Evolutionary conservation across 2,888 invertebrate genomes (phyloP).

Genomic region (Elysia crispata): DNA sequence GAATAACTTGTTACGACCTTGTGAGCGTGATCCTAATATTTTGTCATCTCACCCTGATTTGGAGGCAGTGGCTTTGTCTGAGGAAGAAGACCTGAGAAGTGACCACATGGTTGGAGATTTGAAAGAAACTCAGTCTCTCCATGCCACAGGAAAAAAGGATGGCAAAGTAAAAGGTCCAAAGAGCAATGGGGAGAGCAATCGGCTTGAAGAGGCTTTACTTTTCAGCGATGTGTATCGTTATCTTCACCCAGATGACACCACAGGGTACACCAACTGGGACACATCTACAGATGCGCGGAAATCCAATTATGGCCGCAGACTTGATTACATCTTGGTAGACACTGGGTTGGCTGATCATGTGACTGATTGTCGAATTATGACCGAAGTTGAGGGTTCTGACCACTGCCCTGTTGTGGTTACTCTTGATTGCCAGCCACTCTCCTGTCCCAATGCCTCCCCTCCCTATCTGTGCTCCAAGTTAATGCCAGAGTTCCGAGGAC

Average conservation of each 20-base stretch:
- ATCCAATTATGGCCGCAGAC: slow-evolving; percentile 79
- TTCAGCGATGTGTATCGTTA: slow-evolving; percentile 79
- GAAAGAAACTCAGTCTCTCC: too few relatives aligned
- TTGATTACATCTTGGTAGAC: slow-evolving; percentile 79
- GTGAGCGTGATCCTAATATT: slow-evolving; percentile 59
- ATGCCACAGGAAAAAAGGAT: too few relatives aligned
- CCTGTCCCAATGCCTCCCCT: slow-evolving; percentile 64
- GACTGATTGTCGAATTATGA: slow-evolving; percentile 67
- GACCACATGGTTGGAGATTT: too few relatives aligned
- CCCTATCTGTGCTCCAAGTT: slow-evolving; percentile 78
- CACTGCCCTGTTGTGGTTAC: slow-evolving; percentile 79
- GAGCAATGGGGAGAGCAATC: too few relatives aligned
- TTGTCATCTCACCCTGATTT: slow-evolving; percentile 49
- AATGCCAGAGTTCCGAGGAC: slow-evolving; percentile 79
- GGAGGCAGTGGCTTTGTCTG: slow-evolving; percentile 3
- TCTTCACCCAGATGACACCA: slow-evolving; percentile 76
- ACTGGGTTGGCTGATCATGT: slow-evolving; percentile 57
- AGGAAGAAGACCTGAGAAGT: too few relatives aligned
- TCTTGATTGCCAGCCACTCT: slow-evolving; percentile 62
- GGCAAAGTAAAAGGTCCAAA: too few relatives aligned
- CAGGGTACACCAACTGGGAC: slow-evolving; percentile 80
- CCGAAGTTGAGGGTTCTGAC: slow-evolving; percentile 78
- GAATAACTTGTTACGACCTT: slow-evolving; percentile 70
- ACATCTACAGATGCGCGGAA: slow-evolving; percentile 77
- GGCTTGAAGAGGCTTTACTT: slow-evolving; percentile 27